Evolutionary conservation across 1,140 invertebrate genomes (phyloP).

Genomic region (Lysiphlebus fabarum): DNA sequence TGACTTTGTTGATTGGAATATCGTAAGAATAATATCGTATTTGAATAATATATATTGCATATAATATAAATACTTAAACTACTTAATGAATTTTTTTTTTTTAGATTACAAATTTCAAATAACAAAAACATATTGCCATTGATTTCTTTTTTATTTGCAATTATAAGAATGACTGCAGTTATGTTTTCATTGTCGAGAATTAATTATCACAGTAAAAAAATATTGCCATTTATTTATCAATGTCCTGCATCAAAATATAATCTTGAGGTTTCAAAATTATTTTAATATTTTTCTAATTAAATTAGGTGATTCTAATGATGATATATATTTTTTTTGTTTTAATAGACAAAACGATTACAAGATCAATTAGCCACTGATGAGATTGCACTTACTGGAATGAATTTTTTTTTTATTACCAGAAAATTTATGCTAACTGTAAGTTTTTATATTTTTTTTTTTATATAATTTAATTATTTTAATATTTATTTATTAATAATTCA

Average conservation of each 20-base stretch:
- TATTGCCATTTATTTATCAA: conserved; percentile 56
- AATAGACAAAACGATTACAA: conserved; percentile 60
- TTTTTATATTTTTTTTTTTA: conserved; percentile 9
- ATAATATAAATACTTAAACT: no score
- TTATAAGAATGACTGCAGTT: conserved; percentile 58
- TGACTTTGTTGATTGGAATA: conserved; percentile 68
- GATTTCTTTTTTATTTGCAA: conserved; percentile 61
- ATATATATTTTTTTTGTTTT: conserved; percentile 18
- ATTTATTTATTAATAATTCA: background rate
- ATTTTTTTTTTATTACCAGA: conserved; percentile 64
- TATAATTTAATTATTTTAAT: background rate
- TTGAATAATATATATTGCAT: no score
- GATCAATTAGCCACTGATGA: conserved; percentile 60
- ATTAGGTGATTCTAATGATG: background rate
- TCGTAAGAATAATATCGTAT: no score
- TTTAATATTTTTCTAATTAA: background rate
- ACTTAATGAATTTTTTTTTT: no score
- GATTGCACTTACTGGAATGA: conserved; percentile 60
- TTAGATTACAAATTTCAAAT: no score
- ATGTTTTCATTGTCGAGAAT: conserved; percentile 62
- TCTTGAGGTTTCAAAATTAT: conserved; percentile 51
- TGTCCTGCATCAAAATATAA: conserved; percentile 59
- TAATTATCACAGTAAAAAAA: conserved; percentile 61
- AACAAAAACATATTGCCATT: no score
- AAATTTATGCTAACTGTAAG: conserved; percentile 64